phyloP scores from a whole-genome alignment of 2,797 vertebrate species.

The Falco columbarius region DNA sequence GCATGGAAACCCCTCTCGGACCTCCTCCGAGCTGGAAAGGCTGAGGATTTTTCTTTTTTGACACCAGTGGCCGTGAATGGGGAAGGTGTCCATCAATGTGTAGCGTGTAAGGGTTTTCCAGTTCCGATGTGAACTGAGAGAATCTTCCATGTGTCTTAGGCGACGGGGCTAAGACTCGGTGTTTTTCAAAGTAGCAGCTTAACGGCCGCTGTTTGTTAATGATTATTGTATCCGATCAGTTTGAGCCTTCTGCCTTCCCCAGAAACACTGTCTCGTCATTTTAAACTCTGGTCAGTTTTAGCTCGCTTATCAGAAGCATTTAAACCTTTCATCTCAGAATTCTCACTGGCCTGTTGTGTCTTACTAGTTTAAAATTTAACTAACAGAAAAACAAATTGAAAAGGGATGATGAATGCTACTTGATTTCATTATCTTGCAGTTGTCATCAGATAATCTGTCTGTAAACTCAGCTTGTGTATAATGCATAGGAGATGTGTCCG shows the following conservation, averaged over 20 bases:
- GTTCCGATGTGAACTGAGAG: not conserved
- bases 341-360: not conserved
- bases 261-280: not conserved
- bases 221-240: no score
- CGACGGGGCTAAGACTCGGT: not conserved
- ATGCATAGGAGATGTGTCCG: fast-evolving
- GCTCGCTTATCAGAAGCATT: not conserved
- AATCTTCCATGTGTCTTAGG: fast-evolving
- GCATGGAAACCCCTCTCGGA: not conserved
- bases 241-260: not conserved
- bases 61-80: not conserved
- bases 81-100: not conserved
- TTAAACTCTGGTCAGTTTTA: not conserved
- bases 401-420: not conserved
- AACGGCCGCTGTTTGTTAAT: not conserved
- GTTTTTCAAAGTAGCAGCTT: not conserved
- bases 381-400: not conserved
- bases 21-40: not conserved
- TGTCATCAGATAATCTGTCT: not conserved
- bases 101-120: not conserved
- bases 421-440: not conserved
- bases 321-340: not conserved
- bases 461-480: not conserved
- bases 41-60: not conserved
- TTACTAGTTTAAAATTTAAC: not conserved